Evolutionary conservation across 2,888 invertebrate species (phyloP), one percentile per base, ranked within the genome.

Genomic region (Eupithecia pulchellata): DNA sequence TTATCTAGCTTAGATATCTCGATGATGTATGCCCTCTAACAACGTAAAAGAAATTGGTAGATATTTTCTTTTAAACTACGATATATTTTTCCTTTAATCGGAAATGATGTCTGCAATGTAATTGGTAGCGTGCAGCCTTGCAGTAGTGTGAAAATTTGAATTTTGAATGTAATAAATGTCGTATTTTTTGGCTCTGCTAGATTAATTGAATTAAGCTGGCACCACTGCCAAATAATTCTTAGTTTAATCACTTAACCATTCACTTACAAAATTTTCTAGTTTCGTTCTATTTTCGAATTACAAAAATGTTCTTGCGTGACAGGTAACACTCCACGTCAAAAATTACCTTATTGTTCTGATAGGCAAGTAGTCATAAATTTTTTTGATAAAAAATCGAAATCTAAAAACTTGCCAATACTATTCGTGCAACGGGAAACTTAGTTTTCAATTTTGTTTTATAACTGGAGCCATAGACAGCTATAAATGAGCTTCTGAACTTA

Each of bases 401-500:
- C 80, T 79, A 78, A 80, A 79, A 78, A 80, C 79, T 81, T 82
- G 83, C 82, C 84, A 81, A 82, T 81, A 79, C 81, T 78, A 85
- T 82, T 85, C 85, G 84, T 82, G 84, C 87, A 81, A 81, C 85
- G 84, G 82, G 5, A 82, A 90, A 90, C 89, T 89, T 87, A 89
- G 88, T 89, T 90, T 88, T 84, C 88, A 84, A 85, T 91, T 89
- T 85, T 82, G 87, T 92, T 91, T 91, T 92, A 91, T 89, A 89
- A 90, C 89, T 84, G 85, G 81, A 86, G 85, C 91, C 91, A 93
- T 92, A 92, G 92, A 91, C 91, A 90, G 91, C 89, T 89, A 93
- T 93, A 92, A 92, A 92, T 91, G 91, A 91, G 88, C 86, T 89
- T 87, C 88, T 86, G 84, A 93, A 93, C 92, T 93, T 93, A 91